Conservation (phyloP, 2,888 invertebrate species). For the Allophyes oxyacanthae region DNA sequence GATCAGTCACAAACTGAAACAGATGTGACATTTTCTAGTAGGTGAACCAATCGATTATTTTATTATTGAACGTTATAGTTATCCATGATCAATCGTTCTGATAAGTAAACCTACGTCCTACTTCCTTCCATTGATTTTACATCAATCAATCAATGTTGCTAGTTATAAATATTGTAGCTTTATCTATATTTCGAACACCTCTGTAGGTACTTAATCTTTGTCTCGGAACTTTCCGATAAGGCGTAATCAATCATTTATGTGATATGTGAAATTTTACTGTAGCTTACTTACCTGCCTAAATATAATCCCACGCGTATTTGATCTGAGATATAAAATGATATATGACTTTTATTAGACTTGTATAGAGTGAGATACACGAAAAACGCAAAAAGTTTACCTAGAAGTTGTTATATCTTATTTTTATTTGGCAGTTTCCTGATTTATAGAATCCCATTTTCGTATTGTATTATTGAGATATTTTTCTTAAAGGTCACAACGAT, state of each 20-base stretch:
- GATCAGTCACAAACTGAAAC: slow-evolving; percentile 10
- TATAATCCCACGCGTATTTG: slow-evolving; percentile 19
- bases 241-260: slow-evolving; percentile 59
- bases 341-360: neutral
- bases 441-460: neutral
- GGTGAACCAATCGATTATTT: slow-evolving; percentile 13
- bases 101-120: slow-evolving; percentile 20
- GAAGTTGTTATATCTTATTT: neutral
- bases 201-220: slow-evolving; percentile 55
- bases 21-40: slow-evolving; percentile 4
- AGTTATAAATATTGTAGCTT: slow-evolving; percentile 27
- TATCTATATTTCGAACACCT: slow-evolving; percentile 19
- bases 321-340: neutral
- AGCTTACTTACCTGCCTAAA: slow-evolving; percentile 10
- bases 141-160: slow-evolving; percentile 54
- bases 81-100: slow-evolving; percentile 16
- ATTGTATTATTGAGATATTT: neutral
- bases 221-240: slow-evolving; percentile 58
- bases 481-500: neutral
- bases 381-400: neutral
- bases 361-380: neutral
- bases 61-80: neutral
- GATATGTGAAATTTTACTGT: slow-evolving; percentile 35
- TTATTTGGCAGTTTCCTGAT: neutral
- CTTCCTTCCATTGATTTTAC: slow-evolving; percentile 44